Base-by-base conservation (phyloP, 2,797 vertebrate species). In the Vespertilio murinus region DNA sequence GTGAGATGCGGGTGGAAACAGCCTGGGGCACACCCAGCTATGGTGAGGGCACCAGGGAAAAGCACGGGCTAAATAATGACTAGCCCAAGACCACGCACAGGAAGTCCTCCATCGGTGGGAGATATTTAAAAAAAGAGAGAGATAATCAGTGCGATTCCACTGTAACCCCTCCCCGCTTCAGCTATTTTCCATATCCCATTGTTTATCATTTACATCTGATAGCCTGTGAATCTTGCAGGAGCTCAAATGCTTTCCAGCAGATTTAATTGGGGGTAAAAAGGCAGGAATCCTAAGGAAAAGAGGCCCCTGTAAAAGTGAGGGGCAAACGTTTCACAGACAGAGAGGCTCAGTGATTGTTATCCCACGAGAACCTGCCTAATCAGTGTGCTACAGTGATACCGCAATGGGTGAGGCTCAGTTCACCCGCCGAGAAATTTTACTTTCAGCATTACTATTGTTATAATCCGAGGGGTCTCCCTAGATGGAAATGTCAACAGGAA, bases 361-460 rank as follows among this genome's bases (percentile, higher is more conserved):
- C 64, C 30, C 69, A 56, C 4, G 38, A 94, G 86, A 91, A 89
- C 25, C 77, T 65, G 61, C 67, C 75, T 92, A 56, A 59, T 59
- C n/a, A 56, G n/a, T 38, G 80, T 64, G 73, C 14, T 42, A 25
- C 8, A 38, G 28, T 11, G 11, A 71, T 78, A 83, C 17, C 38
- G 30, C 9, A 9, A 38, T 5, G 73, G 84, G 23, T 47, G 70
- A 59, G 28, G 30, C 35, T 87, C 92, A 75, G 89, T 78, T 86
- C 52, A 80, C 47, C 40, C 38, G 90, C 61, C 14, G 64, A 91
- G 82, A 89, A 94, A 90, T 73, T 82, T 84, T 82, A 88, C 95
- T 45, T 75, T 86, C 49, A 79, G 0, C 47, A 42, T 84, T 87
- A 79, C 71, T 84, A 25, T 35, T 79, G 54, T 80, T 88, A 59